Conservation (phyloP, 2,797 vertebrate species). For the Syndactyla subalaris region DNA sequence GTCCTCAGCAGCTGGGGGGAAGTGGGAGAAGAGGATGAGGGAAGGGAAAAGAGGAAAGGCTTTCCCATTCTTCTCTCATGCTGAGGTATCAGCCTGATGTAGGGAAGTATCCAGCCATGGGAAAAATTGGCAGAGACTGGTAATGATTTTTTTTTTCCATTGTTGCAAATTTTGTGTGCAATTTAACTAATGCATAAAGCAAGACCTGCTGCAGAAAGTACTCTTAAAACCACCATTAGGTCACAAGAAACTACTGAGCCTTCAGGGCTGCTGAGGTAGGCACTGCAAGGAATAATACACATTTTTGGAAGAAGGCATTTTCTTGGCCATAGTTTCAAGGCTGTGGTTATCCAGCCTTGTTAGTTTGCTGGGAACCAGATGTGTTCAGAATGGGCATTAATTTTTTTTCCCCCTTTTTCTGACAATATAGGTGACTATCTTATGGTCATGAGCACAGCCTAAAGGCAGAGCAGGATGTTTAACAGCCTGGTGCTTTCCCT, state of each 20-base stretch:
- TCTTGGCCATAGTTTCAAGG: background rate
- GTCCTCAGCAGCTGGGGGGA: background rate
- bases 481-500: background rate
- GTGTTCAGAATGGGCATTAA: background rate
- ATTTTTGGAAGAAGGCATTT: background rate
- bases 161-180: background rate
- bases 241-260: background rate
- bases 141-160: background rate
- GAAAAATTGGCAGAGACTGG: background rate
- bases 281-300: background rate
- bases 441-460: background rate
- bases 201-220: background rate
- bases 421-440: background rate
- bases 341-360: background rate
- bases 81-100: background rate
- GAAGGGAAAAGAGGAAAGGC: background rate
- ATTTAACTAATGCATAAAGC: background rate
- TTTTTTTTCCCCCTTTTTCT: background rate
- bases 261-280: background rate
- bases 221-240: background rate
- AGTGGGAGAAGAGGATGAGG: accelerated
- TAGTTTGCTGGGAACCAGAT: background rate
- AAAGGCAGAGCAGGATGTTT: background rate
- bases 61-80: background rate
- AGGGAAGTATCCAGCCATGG: background rate